Evolutionary conservation across 2,113 vertebrate species (phyloP), one percentile per base, ranked within the genome.

Genomic region (Nycticryphes semicollaris): DNA sequence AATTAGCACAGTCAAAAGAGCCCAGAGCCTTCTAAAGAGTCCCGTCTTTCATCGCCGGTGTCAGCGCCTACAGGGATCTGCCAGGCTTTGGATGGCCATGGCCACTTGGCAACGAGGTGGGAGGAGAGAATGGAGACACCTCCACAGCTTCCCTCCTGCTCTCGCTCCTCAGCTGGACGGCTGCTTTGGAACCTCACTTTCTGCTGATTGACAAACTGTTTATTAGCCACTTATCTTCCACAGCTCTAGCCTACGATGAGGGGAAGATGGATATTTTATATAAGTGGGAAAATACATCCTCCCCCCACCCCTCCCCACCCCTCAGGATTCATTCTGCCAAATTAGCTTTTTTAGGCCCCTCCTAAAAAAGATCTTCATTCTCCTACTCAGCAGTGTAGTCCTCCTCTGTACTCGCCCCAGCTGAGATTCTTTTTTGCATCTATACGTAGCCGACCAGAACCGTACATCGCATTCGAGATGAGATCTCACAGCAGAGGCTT

Each of bases 391-490:
- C n/a, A 3, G 87, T 82, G 75, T 63, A 94, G 95, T 94, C 96
- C 96, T 97, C 95, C 94, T 95, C 96, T 97, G 91, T 95, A 91
- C 94, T 97, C 95, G 75, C 96, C 96, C 95, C 96, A 97, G 96
- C 96, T 96, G 81, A 95, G 96, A 91, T 84, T 83, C 95, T 95
- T 96, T 96, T 97, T 89, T 96, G 94, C 95, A 94, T 95, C 87
- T 75, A 54, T 80, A 89, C 41, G 70, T 92, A 91, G 89, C 96
- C 94, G 89, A 72, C 84, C 96, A 96, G 95, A 95, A 91, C 81
- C 37, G 89, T 76, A 96, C 96, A 87, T 54, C 47, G 93, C 94
- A 96, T 95, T 82, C 9, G 3, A 91, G 95, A 97, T 94, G 91
- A 96, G 96, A 82, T 94, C 94, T 87, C 81, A 60, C 91, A 96